Evolutionary conservation across 2,888 invertebrate genomes (phyloP), one percentile per base, ranked within the genome.

Genomic region (Itoplectis maculator): DNA sequence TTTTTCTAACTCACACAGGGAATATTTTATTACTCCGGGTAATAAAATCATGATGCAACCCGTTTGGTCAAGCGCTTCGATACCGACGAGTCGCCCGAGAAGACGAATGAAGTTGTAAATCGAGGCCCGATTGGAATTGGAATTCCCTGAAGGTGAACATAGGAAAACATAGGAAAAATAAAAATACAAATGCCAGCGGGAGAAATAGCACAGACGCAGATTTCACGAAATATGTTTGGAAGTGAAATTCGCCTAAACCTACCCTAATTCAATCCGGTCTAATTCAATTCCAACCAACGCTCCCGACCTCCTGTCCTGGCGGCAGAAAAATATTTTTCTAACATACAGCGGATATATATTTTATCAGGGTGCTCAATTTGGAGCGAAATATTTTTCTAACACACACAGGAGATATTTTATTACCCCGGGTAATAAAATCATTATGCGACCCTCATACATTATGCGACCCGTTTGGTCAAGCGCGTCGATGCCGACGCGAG

Each of bases 81-180:
- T 29, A 45, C 11, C 45, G 13, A 20, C 11, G n/a, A n/a, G 56
- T 59, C n/a, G 1, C 3, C 8, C 47, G 29, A n/a, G 29, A 47
- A 49, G 47, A 66, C 15, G 66, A 66, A 66, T 66, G 66, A 66
- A 47, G 47, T 29, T 49, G 35, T 66, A 49, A n/a, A n/a, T 47
- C 15, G 29, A 66, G 66, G 49, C 49, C 66, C 29, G 47, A 49
- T 66, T 49, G 66, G 29, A 66, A 49, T 49, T 66, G 49, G 35
- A 49, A 66, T 66, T 49, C 29, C 49, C 29, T 11, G 35, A 49
- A 66, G 35, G 9, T 9, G 49, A 49, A 66, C 11, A n/a, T n/a
- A n/a, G 29, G 40, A 40, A 65, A 15, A n/a, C n/a, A n/a, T 68
- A 56, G 42, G 37, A 40, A 37, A 70, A 70, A 70, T 18, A 54